phyloP scores from a whole-genome alignment of 2,888 invertebrate genomes.

The Pheosia gnoma region DNA sequence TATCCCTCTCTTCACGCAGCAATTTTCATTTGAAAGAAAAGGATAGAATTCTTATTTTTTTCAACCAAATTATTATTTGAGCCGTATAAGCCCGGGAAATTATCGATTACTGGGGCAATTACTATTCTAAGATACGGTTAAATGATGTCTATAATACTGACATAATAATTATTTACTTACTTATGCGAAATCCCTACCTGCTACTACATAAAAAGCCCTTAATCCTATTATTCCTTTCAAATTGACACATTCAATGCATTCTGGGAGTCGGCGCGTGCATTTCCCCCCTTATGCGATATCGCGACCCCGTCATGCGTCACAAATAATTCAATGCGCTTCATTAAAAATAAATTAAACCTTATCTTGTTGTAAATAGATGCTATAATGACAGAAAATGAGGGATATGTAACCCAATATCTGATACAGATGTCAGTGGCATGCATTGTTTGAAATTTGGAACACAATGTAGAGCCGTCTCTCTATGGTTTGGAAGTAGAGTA shows the following conservation, averaged over 20 bases:
- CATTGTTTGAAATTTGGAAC: slow-evolving; percentile 33
- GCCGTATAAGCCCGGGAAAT: too few species aligned
- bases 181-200: slow-evolving; percentile 4
- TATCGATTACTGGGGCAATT: too few species aligned
- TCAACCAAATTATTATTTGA: too few species aligned
- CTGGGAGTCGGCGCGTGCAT: slow-evolving; percentile 19
- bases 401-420: slow-evolving; percentile 45
- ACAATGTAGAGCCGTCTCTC: too few species aligned
- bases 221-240: slow-evolving; percentile 19
- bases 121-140: too few species aligned
- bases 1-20: too few species aligned
- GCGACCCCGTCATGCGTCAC: slow-evolving; percentile 21
- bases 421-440: slow-evolving; percentile 46
- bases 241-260: slow-evolving; percentile 20
- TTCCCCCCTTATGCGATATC: slow-evolving; percentile 18
- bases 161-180: too few species aligned
- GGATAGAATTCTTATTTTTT: too few species aligned
- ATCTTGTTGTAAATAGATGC: slow-evolving; percentile 6
- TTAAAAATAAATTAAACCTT: slow-evolving; percentile 23
- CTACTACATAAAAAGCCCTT: not conserved
- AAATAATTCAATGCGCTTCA: slow-evolving; percentile 5
- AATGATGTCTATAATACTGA: too few species aligned
- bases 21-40: too few species aligned
- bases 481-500: too few species aligned
- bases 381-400: slow-evolving; percentile 1